Conservation (phyloP, 1,140 invertebrate genomes). For the Trachymyrmex cornetzi region DNA sequence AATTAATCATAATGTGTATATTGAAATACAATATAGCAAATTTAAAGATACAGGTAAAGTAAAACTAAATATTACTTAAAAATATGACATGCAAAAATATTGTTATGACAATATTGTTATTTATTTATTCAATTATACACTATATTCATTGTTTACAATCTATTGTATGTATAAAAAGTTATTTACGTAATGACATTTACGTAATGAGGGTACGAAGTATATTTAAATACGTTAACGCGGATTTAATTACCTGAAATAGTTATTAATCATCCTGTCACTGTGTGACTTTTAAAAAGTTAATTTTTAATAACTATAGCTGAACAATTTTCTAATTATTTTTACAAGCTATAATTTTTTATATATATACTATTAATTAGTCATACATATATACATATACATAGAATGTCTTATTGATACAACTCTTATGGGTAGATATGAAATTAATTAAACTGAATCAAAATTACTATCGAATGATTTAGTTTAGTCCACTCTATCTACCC, state of each 20-base stretch:
- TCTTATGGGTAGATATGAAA: too few relatives aligned
- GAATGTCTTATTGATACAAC: too few relatives aligned
- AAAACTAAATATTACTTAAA: not conserved
- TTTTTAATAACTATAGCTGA: not conserved
- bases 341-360: not conserved
- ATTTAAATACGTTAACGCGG: slow-evolving; percentile 66
- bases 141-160: not conserved
- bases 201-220: slow-evolving; percentile 49
- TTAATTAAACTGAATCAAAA: too few relatives aligned
- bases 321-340: slow-evolving; percentile 19
- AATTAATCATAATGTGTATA: not conserved
- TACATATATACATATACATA: too few relatives aligned
- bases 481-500: too few relatives aligned
- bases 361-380: not conserved
- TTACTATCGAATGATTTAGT: too few relatives aligned
- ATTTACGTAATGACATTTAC: not conserved
- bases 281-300: not conserved
- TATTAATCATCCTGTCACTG: not conserved
- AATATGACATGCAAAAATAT: not conserved
- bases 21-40: not conserved
- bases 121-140: slow-evolving; percentile 17
- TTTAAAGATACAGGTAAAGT: not conserved
- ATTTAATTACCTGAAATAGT: slow-evolving; percentile 75
- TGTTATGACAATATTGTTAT: not conserved
- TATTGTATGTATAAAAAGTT: slow-evolving; percentile 19